A percentile compares a stretch with the other conserved stretches of the same genome.
Conservation (phyloP, 2,113 vertebrate genomes). For the Vombatus ursinus region DNA sequence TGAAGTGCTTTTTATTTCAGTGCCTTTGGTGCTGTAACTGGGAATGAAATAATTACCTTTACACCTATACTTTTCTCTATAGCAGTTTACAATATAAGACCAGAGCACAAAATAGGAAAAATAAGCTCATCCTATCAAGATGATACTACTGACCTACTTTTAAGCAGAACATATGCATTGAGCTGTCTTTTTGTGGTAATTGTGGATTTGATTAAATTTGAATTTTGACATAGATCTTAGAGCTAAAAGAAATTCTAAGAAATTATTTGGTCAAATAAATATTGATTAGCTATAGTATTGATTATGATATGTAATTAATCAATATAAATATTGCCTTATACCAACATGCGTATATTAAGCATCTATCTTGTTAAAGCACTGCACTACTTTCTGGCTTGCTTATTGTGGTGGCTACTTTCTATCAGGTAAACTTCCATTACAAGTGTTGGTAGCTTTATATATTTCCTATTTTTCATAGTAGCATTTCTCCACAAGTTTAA, state of each 20-base stretch:
- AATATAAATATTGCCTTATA: background rate
- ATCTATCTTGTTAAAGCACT: background rate
- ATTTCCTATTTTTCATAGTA: background rate
- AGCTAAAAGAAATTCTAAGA: background rate
- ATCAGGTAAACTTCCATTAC: background rate
- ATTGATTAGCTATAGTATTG: background rate
- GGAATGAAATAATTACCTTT: background rate
- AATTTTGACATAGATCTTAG: background rate
- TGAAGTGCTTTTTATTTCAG: background rate
- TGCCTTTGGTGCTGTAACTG: background rate
- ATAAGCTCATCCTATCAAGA: background rate
- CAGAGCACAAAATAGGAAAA: background rate
- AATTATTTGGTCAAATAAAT: background rate
- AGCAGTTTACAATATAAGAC: background rate
- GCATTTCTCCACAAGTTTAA: background rate
- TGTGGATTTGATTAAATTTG: background rate
- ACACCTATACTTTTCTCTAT: background rate
- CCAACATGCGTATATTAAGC: background rate
- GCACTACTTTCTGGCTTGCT: background rate
- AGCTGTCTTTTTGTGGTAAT: background rate
- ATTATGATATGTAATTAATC: background rate
- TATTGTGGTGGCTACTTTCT: background rate
- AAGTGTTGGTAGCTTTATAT: background rate
- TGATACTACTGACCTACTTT: no score
- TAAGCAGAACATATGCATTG: background rate